Percentiles rank a stretch among this genome's conserved stretches.
Conservation (phyloP, 1,140 invertebrate species). For the Cotesia chilonis region DNA sequence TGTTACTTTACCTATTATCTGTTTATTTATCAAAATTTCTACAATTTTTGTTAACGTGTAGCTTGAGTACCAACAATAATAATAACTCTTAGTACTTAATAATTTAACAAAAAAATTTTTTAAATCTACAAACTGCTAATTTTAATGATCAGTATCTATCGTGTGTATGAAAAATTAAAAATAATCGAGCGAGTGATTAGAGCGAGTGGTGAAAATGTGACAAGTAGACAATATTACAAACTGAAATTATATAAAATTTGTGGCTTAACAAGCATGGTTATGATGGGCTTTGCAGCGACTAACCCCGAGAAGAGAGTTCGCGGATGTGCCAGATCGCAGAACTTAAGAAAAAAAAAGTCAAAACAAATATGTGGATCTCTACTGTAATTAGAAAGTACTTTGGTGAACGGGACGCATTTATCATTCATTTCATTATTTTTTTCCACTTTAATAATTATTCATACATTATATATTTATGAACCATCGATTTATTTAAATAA, state of each 20-base stretch:
- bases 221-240: constrained; percentile 17
- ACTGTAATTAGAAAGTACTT: neutral
- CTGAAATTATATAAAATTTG: constrained; percentile 44
- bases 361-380: too few relatives aligned
- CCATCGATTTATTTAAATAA: neutral
- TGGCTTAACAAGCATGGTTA: constrained; percentile 62
- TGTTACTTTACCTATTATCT: too few relatives aligned
- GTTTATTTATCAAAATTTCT: too few relatives aligned
- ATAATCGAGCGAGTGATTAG: constrained; percentile 26
- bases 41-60: too few relatives aligned
- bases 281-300: constrained; percentile 65
- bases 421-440: constrained; percentile 14
- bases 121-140: too few relatives aligned
- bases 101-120: too few relatives aligned
- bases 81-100: too few relatives aligned
- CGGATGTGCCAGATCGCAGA: neutral
- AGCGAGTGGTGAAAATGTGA: constrained; percentile 30
- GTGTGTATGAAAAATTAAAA: constrained; percentile 17
- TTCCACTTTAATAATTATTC: neutral
- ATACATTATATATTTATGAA: constrained; percentile 1
- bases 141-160: too few relatives aligned
- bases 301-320: constrained; percentile 51
- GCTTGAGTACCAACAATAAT: too few relatives aligned
- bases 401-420: constrained; percentile 14
- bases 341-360: neutral